Conservation (phyloP, 23 tunicate species). For the Trididemnum nubilum region DNA sequence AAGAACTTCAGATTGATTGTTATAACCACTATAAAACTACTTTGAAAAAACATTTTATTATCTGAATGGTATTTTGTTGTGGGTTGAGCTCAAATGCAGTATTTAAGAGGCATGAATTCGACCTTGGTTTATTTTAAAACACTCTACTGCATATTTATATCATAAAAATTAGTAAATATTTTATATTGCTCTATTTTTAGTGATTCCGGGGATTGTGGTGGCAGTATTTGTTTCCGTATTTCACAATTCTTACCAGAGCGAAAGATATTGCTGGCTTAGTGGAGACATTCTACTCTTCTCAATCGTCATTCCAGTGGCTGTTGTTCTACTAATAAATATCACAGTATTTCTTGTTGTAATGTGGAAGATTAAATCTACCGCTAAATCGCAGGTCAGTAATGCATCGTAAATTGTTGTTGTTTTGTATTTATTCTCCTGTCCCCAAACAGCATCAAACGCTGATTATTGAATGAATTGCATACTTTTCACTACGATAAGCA, state of each 20-base stretch:
- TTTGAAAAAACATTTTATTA: too few species aligned
- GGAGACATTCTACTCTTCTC: constrained; percentile 42
- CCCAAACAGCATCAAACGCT: not conserved
- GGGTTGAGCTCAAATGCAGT: too few species aligned
- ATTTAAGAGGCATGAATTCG: too few species aligned
- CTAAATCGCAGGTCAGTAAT: constrained; percentile 55
- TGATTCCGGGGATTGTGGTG: constrained; percentile 48
- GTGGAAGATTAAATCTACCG: constrained; percentile 77
- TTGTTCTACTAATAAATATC: constrained; percentile 49
- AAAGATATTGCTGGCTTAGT: constrained; percentile 81
- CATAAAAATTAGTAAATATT: too few species aligned
- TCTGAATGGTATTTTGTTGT: too few species aligned
- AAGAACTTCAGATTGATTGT: too few species aligned
- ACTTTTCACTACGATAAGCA: too few species aligned
- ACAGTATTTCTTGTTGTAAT: constrained; percentile 50
- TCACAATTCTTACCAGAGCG: constrained; percentile 45
- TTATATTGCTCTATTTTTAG: constrained; percentile 34
- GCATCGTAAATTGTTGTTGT: not conserved
- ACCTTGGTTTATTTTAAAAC: too few species aligned
- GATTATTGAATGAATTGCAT: too few species aligned
- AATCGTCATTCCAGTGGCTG: constrained; percentile 71
- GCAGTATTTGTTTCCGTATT: constrained; percentile 24
- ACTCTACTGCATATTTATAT: too few species aligned
- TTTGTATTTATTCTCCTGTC: not conserved
- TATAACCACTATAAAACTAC: too few species aligned